A percentile compares a stretch with the other conserved stretches of the same genome.
Evolutionary conservation across 2,113 vertebrate species (phyloP).

Genomic region (Hemiscyllium ocellatum): DNA sequence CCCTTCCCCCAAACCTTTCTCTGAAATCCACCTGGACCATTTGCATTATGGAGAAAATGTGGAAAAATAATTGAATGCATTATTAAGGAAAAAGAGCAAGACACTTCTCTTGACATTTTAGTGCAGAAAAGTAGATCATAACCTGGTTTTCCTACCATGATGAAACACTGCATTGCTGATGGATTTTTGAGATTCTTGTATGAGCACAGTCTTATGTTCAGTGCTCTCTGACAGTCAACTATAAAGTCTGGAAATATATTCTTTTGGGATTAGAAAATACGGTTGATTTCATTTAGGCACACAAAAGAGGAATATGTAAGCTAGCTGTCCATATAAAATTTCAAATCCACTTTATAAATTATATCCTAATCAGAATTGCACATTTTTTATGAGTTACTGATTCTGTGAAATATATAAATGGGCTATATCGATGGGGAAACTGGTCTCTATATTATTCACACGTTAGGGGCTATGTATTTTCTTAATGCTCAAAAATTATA

Average conservation of each 20-base stretch:
- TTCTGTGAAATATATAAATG: not conserved
- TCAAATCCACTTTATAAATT: not conserved
- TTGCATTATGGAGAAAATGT: conserved; percentile 35
- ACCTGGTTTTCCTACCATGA: conserved; percentile 23
- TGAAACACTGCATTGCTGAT: conserved; percentile 15
- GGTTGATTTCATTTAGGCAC: conserved; percentile 6
- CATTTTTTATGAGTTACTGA: not conserved
- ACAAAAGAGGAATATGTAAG: not conserved
- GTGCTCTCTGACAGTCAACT: conserved; percentile 14
- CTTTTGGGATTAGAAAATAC: conserved; percentile 31
- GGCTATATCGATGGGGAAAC: not conserved
- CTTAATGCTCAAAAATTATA: not conserved
- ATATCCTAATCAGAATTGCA: not conserved
- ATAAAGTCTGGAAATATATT: conserved; percentile 15
- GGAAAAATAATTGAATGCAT: conserved; percentile 33
- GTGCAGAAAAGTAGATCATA: not conserved
- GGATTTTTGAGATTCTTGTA: conserved; percentile 15
- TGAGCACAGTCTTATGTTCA: not conserved
- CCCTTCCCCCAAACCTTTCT: conserved; percentile 30
- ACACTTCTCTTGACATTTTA: conserved; percentile 24
- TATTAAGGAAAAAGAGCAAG: conserved; percentile 35
- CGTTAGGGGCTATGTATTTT: not conserved
- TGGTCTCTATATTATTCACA: not conserved
- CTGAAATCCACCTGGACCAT: conserved; percentile 30
- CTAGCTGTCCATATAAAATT: not conserved